Percentiles rank a stretch among this genome's conserved stretches.
Conservation (phyloP, 2,113 vertebrate species). For the Boulengeromyrus knoepffleri region DNA sequence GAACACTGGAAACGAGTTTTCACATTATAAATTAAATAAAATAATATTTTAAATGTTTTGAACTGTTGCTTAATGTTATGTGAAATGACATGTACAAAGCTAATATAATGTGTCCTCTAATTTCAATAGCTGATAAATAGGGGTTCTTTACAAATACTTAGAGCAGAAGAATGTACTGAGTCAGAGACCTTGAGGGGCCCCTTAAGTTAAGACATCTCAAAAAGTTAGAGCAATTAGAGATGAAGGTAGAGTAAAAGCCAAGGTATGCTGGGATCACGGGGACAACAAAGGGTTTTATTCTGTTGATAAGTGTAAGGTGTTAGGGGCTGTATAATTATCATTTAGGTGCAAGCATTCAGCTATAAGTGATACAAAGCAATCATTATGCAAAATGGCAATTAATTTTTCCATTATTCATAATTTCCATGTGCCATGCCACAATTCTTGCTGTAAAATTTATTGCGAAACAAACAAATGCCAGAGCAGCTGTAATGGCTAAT, state of each 20-base stretch:
- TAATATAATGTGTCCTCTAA: not conserved
- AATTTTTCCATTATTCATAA: not conserved
- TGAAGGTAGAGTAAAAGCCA: not conserved
- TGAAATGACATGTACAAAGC: not conserved
- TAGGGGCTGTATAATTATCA: not conserved
- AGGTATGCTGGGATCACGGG: not conserved
- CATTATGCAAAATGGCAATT: not conserved
- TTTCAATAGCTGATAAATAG: not conserved
- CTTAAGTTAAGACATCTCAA: slow-evolving; percentile 27
- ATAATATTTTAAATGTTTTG: not conserved
- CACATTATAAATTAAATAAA: not conserved
- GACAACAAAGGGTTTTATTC: not conserved
- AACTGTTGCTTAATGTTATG: not conserved
- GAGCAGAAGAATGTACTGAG: not conserved
- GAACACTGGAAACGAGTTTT: not conserved
- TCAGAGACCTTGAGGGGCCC: not conserved
- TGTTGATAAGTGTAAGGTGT: not conserved
- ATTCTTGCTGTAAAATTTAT: not conserved
- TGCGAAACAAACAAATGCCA: not conserved
- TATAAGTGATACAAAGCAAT: not conserved
- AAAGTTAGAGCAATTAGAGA: slow-evolving; percentile 28
- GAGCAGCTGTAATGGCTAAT: not conserved
- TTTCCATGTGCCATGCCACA: not conserved
- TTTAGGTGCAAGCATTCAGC: not conserved
- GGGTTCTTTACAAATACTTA: not conserved